Base-by-base conservation (phyloP, 2,113 vertebrate genomes). In the Peromyscus maniculatus region DNA sequence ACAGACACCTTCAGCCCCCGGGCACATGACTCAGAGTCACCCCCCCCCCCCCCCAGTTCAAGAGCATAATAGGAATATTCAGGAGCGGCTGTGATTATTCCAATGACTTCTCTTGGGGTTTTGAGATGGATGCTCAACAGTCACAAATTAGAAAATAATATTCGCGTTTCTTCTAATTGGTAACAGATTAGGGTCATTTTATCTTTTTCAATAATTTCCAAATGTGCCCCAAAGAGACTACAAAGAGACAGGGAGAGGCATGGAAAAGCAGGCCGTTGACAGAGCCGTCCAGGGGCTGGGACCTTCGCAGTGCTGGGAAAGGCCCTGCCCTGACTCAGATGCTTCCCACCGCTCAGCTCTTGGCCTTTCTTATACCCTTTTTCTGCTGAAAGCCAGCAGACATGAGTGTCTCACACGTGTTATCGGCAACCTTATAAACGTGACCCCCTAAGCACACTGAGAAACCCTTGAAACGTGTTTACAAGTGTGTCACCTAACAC, bases 81-180 rank as follows among this genome's bases (percentile, higher is more conserved):
- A 98, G 98, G 89, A 98, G 98, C 96, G 55, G 3, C 66, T 93
- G 86, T 99, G 99, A 99, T 99, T 99, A 99, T 98, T 99, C 98
- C 99, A 99, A 98, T 99, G 98, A 99, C 98, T 98, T 98, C 97
- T 98, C 98, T 99, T 98, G 98, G 97, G 96, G 98, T 93, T 98
- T 98, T 97, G 99, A 99, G 96, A 97, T 67, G 12, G 93, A 91
- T 94, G 89, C 93, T 98, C 92, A 84, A 89, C 93, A 98, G 97
- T 98, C 98, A 98, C 98, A 98, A 99, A 99, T 99, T 98, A 98
- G 98, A 98, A 98, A 98, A 99, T 98, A 98, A 99, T 99, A 97
- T 98, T 98, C 98, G 97, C 97, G 98, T 98, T 98, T 97, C 98
- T 98, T 97, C 97, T 99, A 98, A 99, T 99, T 98, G 98, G 98